phyloP scores from a whole-genome alignment of 35 echinoderm and acorn worm genomes.

The Ophiothrix spiculata region DNA sequence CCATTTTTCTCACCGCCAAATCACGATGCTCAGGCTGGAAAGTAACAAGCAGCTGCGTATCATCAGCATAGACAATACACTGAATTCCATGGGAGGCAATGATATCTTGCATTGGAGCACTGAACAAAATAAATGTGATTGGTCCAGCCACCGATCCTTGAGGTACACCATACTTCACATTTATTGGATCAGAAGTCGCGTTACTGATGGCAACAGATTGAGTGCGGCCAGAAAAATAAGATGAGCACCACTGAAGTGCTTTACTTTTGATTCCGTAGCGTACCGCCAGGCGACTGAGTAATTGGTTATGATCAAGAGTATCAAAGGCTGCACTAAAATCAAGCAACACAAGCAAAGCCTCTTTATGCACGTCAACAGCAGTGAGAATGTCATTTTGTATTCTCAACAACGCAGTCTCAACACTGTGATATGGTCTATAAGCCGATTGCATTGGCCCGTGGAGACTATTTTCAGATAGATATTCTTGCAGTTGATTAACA shows the following conservation, averaged over 20 bases:
- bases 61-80: slow-evolving; percentile 56
- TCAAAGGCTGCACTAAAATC: slow-evolving; percentile 68
- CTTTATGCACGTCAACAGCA: slow-evolving; percentile 23
- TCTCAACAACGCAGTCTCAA: neutral
- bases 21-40: neutral
- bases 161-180: slow-evolving; percentile 47
- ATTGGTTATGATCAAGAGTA: slow-evolving; percentile 30
- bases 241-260: slow-evolving; percentile 33
- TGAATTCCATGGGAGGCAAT: slow-evolving; percentile 22
- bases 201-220: slow-evolving; percentile 26
- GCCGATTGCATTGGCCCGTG: neutral
- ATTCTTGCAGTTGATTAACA: neutral
- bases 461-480: neutral
- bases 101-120: slow-evolving; percentile 21
- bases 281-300: slow-evolving; percentile 16
- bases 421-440: slow-evolving; percentile 5
- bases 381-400: slow-evolving; percentile 13
- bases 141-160: slow-evolving; percentile 69
- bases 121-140: slow-evolving; percentile 48
- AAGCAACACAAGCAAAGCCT: slow-evolving; percentile 36
- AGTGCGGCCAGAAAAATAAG: slow-evolving; percentile 25
- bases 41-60: slow-evolving; percentile 31
- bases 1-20: neutral
- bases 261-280: slow-evolving; percentile 14
- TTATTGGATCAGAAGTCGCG: neutral